Evolutionary conservation across 1,140 invertebrate species (phyloP).

Genomic region (Gryllus bimaculatus): DNA sequence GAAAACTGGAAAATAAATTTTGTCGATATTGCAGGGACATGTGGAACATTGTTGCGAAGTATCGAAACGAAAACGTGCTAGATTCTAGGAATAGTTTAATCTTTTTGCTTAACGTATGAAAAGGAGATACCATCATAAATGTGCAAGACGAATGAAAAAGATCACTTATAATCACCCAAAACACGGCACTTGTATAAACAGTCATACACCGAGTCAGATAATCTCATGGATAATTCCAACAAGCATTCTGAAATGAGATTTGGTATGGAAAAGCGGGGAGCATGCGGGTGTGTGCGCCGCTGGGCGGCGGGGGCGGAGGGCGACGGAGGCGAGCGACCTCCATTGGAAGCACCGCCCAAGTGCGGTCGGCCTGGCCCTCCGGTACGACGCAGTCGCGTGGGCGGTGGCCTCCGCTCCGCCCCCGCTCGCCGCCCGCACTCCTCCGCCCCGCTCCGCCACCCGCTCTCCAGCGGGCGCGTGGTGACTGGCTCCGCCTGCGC

Average conservation of each 20-base stretch:
- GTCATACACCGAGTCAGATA: neutral
- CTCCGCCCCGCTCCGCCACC: too few relatives aligned
- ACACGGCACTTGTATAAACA: neutral
- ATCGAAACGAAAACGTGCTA: neutral
- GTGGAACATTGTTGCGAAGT: neutral
- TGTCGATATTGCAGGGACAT: neutral
- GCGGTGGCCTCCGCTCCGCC: too few relatives aligned
- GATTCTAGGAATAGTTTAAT: neutral
- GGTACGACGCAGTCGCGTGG: too few relatives aligned
- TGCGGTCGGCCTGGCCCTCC: too few relatives aligned
- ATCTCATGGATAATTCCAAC: neutral
- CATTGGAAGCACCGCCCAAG: too few relatives aligned
- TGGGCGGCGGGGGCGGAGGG: neutral
- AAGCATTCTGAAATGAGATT: neutral
- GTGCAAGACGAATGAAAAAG: slow-evolving; percentile 4
- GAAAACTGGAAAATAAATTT: neutral
- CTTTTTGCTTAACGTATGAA: neutral
- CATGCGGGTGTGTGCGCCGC: neutral
- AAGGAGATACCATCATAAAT: neutral
- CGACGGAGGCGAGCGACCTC: neutral
- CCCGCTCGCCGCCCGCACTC: too few relatives aligned
- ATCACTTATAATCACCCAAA: neutral
- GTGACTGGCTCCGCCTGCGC: too few relatives aligned
- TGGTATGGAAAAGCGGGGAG: neutral
- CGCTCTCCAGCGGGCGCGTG: too few relatives aligned